Percentiles rank a stretch among this genome's conserved stretches.
phyloP scores from a whole-genome alignment of 2,888 invertebrate species.

The Philopedon plagiatum region DNA sequence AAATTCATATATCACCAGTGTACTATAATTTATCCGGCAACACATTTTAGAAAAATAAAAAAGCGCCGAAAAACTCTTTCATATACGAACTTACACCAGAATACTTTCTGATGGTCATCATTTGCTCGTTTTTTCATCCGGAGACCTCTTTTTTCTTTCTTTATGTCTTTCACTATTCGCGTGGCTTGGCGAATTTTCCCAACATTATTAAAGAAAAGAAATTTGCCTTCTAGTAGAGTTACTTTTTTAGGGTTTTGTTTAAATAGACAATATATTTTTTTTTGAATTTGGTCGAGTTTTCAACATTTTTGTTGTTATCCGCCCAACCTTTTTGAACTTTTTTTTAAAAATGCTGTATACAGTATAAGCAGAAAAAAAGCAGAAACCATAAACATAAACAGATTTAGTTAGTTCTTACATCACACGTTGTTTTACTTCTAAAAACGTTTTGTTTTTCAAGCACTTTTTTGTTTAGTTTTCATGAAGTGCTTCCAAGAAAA shows the following conservation, averaged over 20 bases:
- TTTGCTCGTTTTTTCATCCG: background rate
- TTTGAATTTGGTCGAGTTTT: background rate
- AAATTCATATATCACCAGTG: too few species aligned
- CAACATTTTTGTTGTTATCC: too few species aligned
- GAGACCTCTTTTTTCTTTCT: background rate
- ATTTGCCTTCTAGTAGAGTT: background rate
- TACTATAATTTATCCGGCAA: background rate
- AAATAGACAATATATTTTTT: background rate
- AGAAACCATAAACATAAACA: background rate
- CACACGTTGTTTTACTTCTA: background rate
- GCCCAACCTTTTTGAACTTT: too few species aligned
- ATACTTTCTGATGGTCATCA: constrained; percentile 2
- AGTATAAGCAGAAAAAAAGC: background rate
- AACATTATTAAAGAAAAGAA: background rate
- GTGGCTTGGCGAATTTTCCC: background rate
- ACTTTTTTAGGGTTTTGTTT: background rate
- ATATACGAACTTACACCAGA: background rate
- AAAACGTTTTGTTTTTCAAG: background rate
- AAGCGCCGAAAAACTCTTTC: background rate
- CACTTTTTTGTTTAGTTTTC: background rate
- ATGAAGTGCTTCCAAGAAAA: background rate
- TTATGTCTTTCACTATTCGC: background rate
- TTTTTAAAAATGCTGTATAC: background rate
- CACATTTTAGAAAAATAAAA: background rate
- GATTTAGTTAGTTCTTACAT: background rate